A percentile compares a stretch with the other conserved stretches of the same genome.
These are phyloP conservation scores for Rhodophaea formosa DNA, from an alignment of 2,888 invertebrate species.

Conservation along the genomic window DNA sequence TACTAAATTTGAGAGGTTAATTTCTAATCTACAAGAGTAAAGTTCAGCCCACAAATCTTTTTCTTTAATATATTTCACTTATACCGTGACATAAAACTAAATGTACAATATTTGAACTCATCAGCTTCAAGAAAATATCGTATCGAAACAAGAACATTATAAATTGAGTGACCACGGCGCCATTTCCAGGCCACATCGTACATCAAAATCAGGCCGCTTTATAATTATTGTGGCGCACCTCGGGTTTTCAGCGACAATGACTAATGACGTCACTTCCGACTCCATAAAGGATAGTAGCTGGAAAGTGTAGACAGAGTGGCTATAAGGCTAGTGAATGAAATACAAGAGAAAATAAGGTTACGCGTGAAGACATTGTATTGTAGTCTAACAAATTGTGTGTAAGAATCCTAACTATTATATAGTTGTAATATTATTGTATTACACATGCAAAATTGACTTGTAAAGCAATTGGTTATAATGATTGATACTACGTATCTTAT, in stretches of 20 bases:
- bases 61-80: too few relatives aligned
- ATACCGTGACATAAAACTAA: too few relatives aligned
- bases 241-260: constrained; percentile 44
- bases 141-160: neutral
- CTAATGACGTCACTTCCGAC: constrained; percentile 55
- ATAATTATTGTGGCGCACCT: constrained; percentile 36
- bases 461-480: too few relatives aligned
- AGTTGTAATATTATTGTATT: too few relatives aligned
- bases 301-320: constrained; percentile 34
- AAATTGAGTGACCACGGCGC: constrained; percentile 5
- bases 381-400: too few relatives aligned
- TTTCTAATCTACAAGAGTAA: too few relatives aligned
- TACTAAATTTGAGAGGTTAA: too few relatives aligned
- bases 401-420: too few relatives aligned
- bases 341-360: neutral
- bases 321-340: constrained; percentile 1
- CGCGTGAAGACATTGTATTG: too few relatives aligned
- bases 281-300: constrained; percentile 42
- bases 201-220: constrained; percentile 23
- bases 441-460: too few relatives aligned
- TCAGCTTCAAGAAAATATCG: neutral
- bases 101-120: neutral
- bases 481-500: too few relatives aligned
- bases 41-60: too few relatives aligned
- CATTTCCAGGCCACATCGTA: constrained; percentile 14